These are phyloP conservation scores for Neolamprologus modestus DNA, from an alignment of 2,113 vertebrate genomes.

Conservation along the genomic window DNA sequence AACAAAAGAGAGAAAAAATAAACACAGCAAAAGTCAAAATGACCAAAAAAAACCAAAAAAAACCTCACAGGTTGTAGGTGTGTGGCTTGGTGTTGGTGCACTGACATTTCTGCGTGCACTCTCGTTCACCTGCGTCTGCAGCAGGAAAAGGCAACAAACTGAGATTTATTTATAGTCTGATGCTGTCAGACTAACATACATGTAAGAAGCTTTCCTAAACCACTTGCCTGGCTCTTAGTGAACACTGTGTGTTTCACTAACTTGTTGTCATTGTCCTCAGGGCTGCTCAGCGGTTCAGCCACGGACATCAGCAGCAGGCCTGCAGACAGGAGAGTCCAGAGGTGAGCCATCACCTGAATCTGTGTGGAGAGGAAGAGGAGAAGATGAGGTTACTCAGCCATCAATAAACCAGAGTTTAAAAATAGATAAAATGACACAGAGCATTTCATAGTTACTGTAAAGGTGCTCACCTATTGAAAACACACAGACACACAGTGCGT, in stretches of 20 bases:
- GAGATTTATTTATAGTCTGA: not conserved
- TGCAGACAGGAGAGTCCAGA: conserved; percentile 32
- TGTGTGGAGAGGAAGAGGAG: not conserved
- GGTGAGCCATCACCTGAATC: conserved; percentile 35
- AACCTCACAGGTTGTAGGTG: conserved; percentile 36
- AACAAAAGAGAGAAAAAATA: not conserved
- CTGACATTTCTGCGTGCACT: conserved; percentile 35
- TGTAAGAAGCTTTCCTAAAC: not conserved
- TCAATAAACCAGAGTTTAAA: not conserved
- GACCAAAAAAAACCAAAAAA: accelerated
- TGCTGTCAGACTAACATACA: not conserved
- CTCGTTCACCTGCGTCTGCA: conserved; percentile 18
- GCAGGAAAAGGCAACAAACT: not conserved
- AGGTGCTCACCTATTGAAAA: not conserved
- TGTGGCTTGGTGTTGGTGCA: not conserved
- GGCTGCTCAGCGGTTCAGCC: conserved; percentile 14
- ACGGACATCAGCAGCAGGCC: conserved; percentile 37
- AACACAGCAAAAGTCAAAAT: not conserved
- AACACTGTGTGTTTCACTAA: conserved; percentile 20
- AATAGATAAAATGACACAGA: not conserved
- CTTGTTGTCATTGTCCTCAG: conserved; percentile 39
- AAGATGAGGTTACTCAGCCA: not conserved
- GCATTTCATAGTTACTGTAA: not conserved
- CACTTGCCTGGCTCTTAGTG: conserved; percentile 30
- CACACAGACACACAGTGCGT: not conserved